Evolutionary conservation across 1,140 invertebrate species (phyloP).

Genomic region (Aphelenchoides fujianensis): DNA sequence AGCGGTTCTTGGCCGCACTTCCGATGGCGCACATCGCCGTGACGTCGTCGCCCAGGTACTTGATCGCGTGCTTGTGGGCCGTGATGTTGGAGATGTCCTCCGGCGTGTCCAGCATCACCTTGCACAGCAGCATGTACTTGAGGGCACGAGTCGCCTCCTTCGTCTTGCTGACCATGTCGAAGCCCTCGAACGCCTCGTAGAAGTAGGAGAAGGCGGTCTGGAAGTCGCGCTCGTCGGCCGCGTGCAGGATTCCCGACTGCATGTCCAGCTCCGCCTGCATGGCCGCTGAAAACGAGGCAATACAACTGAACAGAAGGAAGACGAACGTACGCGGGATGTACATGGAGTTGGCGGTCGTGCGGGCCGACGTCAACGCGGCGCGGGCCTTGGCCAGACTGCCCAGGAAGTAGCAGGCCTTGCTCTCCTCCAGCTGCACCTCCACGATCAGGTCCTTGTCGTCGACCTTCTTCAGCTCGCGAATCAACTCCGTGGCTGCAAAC

Average conservation of each 20-base stretch:
- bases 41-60: conserved; percentile 95
- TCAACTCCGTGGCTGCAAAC: conserved; percentile 71
- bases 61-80: conserved; percentile 90
- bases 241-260: conserved; percentile 94
- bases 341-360: conserved; percentile 97
- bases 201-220: conserved; percentile 99
- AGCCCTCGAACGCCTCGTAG: conserved; percentile 99
- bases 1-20: conserved; percentile 88
- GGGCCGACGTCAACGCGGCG: conserved; percentile 90
- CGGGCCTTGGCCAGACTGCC: conserved; percentile 90
- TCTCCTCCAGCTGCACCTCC: conserved; percentile 89
- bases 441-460: conserved; percentile 98
- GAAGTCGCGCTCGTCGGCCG: conserved; percentile 97
- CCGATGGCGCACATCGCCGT: conserved; percentile 92
- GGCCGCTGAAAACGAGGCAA: conserved; percentile 14
- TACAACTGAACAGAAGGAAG: not conserved
- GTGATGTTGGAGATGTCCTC: conserved; percentile 94
- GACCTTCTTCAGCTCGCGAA: conserved; percentile 93
- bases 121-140: conserved; percentile 98
- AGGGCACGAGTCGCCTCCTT: conserved; percentile 85
- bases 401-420: conserved; percentile 95
- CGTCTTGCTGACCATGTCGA: conserved; percentile 78
- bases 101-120: conserved; percentile 74
- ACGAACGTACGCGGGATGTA: conserved; percentile 77
- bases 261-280: conserved; percentile 74